Evolutionary conservation across 1,140 invertebrate species (phyloP).

Genomic region (Trypoxylus dichotomus): DNA sequence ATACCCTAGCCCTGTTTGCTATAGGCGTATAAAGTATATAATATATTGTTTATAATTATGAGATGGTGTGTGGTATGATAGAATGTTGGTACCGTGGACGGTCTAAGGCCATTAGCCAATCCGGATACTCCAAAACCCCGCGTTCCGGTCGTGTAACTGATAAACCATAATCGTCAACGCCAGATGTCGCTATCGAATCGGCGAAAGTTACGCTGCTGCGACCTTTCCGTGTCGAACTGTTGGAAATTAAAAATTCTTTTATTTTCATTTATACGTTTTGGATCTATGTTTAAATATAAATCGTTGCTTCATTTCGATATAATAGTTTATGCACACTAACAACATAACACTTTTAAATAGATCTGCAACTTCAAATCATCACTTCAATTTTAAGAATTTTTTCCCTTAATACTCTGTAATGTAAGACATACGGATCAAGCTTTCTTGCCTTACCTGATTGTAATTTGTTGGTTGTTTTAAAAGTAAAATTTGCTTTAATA

Average conservation of each 20-base stretch:
- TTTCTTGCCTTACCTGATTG: too few relatives aligned
- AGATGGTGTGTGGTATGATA: slow-evolving; percentile 41
- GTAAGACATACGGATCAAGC: too few relatives aligned
- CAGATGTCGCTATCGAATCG: slow-evolving; percentile 46
- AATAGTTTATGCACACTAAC: too few relatives aligned
- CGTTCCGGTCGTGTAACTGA: slow-evolving; percentile 48
- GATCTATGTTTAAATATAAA: too few relatives aligned
- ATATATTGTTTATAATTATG: neutral
- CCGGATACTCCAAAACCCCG: slow-evolving; percentile 52
- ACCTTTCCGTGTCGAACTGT: slow-evolving; percentile 43
- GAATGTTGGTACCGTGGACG: slow-evolving; percentile 52
- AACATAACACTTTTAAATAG: too few relatives aligned
- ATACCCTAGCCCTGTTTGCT: slow-evolving; percentile 19
- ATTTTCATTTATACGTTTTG: neutral
- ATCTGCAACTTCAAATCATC: too few relatives aligned
- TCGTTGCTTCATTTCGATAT: too few relatives aligned
- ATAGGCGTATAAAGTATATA: neutral
- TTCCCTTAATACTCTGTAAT: too few relatives aligned
- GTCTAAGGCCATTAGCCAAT: slow-evolving; percentile 50
- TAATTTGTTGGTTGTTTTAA: too few relatives aligned
- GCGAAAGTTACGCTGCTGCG: slow-evolving; percentile 53
- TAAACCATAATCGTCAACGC: slow-evolving; percentile 48
- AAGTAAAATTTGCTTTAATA: too few relatives aligned
- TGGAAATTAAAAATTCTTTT: slow-evolving; percentile 26
- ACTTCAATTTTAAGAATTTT: too few relatives aligned